These are phyloP conservation scores for Augochlora pura DNA, from an alignment of 1,140 invertebrate species.

Conservation along the genomic window DNA sequence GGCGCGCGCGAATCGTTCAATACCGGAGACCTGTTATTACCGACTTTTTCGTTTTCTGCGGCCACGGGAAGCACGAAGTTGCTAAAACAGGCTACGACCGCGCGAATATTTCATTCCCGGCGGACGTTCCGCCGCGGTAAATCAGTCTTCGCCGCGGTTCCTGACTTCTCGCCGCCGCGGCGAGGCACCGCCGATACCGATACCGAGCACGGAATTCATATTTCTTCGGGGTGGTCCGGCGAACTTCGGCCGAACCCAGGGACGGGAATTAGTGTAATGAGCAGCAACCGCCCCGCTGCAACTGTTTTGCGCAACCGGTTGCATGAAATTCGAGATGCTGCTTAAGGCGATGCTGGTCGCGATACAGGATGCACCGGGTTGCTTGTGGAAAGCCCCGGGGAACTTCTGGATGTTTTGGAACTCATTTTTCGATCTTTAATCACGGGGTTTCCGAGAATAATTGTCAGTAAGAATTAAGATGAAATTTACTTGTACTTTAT, in stretches of 20 bases:
- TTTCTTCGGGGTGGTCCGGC: constrained; percentile 4
- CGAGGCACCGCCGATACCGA: constrained; percentile 27
- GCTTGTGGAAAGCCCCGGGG: not conserved
- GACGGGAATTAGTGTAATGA: not conserved
- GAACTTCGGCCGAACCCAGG: not conserved
- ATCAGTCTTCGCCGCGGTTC: constrained; percentile 33
- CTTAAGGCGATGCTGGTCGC: not conserved
- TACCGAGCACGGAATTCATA: not conserved
- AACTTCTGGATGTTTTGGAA: not conserved
- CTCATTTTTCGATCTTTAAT: not conserved
- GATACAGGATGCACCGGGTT: too few species aligned
- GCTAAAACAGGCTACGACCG: constrained; percentile 41
- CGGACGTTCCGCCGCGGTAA: constrained; percentile 43
- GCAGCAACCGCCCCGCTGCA: not conserved
- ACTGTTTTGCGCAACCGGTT: not conserved
- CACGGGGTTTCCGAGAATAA: too few species aligned
- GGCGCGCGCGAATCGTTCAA: constrained; percentile 45
- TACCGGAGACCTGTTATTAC: constrained; percentile 49
- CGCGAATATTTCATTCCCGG: constrained; percentile 40
- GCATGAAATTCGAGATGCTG: not conserved
- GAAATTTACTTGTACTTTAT: too few species aligned
- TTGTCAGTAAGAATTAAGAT: too few species aligned
- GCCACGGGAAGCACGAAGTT: constrained; percentile 24
- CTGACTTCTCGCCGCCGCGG: constrained; percentile 16
- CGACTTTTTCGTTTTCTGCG: constrained; percentile 23